Evolutionary conservation across 2,888 invertebrate genomes (phyloP).

Genomic region (Didymodactylos carnosus): DNA sequence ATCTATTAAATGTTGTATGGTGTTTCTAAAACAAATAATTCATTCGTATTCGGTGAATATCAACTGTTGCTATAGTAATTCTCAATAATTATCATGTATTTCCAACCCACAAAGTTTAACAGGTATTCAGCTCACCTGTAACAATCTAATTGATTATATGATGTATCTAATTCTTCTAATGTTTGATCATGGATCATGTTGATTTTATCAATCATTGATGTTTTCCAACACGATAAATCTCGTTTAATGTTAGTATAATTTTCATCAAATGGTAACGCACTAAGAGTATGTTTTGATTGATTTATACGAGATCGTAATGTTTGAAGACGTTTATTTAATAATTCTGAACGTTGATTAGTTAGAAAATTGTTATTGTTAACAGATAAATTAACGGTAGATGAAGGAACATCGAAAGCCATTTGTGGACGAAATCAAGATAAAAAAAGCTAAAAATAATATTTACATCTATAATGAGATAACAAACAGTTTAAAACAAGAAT

Average conservation of each 20-base stretch:
- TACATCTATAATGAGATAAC: neutral
- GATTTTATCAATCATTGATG: neutral
- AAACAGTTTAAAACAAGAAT: too few species aligned
- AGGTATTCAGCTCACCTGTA: neutral
- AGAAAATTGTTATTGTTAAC: neutral
- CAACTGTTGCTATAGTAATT: neutral
- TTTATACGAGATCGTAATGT: neutral
- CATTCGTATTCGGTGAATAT: neutral
- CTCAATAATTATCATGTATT: neutral
- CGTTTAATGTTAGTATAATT: neutral
- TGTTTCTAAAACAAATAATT: too few species aligned
- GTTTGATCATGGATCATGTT: neutral
- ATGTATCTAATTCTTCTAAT: neutral
- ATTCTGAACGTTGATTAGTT: neutral
- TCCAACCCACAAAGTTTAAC: neutral
- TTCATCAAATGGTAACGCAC: neutral
- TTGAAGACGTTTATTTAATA: neutral
- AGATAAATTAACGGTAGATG: too few species aligned
- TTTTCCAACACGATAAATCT: neutral
- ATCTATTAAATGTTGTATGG: too few species aligned
- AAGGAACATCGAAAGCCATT: too few species aligned
- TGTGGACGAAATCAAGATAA: neutral
- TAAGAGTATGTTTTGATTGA: neutral
- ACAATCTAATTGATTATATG: neutral
- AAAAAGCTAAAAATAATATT: neutral